Evolutionary conservation across 2,797 vertebrate species (phyloP).

Genomic region (Danio jaintianensis): DNA sequence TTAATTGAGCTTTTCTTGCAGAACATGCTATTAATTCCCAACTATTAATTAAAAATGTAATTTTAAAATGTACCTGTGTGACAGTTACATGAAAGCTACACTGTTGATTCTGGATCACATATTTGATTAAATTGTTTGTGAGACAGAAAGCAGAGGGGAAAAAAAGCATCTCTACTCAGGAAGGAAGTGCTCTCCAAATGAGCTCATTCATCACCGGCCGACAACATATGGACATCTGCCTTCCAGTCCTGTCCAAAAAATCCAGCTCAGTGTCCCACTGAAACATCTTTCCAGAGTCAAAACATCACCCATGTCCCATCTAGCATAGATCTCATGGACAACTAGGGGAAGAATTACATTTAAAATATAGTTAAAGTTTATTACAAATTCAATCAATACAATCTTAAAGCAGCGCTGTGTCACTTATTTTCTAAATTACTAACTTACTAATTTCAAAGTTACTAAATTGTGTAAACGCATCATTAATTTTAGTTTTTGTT

Average conservation of each 20-base stretch:
- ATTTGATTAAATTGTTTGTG: slow-evolving; percentile 9
- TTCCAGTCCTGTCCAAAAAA: slow-evolving; percentile 49
- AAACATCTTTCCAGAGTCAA: slow-evolving; percentile 75
- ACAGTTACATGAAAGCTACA: neutral
- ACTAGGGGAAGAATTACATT: no score
- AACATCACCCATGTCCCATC: slow-evolving; percentile 46
- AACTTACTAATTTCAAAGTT: no score
- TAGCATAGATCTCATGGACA: neutral
- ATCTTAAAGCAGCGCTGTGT: no score
- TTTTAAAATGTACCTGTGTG: neutral
- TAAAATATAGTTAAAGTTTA: no score
- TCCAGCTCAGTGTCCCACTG: slow-evolving; percentile 58
- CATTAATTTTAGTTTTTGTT: no score
- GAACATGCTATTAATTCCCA: no score
- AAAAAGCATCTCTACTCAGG: slow-evolving; percentile 53
- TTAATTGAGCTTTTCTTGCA: no score
- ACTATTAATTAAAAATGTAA: no score
- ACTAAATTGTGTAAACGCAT: no score
- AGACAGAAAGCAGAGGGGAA: slow-evolving; percentile 37
- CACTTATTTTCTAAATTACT: no score
- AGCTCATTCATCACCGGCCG: slow-evolving; percentile 61
- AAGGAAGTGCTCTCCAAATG: slow-evolving; percentile 68
- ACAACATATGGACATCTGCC: slow-evolving; percentile 54
- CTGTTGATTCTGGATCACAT: neutral
- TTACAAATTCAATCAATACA: no score